Percentiles rank a stretch among this genome's conserved stretches.
phyloP scores from a whole-genome alignment of 2,888 invertebrate genomes.

The Choreutis nemorana region DNA sequence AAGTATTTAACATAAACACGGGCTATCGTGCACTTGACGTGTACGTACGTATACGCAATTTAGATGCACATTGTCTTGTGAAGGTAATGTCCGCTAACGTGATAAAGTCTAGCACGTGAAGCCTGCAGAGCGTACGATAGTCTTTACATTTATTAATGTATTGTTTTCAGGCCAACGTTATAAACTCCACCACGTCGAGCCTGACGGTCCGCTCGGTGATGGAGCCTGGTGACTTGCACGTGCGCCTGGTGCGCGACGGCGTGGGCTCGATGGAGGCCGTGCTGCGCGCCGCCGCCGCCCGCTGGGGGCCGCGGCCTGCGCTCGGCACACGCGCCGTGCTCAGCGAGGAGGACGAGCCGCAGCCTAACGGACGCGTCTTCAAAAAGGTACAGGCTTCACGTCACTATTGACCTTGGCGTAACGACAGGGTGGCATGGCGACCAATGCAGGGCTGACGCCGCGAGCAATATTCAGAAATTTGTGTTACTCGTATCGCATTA shows the following conservation, averaged over 20 bases:
- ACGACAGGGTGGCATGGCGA: no score
- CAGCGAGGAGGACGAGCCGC: constrained; percentile 92
- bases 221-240: constrained; percentile 74
- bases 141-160: constrained; percentile 2
- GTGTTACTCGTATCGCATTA: no score
- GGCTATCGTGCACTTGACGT: no score
- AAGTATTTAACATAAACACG: no score
- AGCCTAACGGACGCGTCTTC: constrained; percentile 93
- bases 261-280: constrained; percentile 86
- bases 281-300: constrained; percentile 78
- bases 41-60: no score
- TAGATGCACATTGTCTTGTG: no score
- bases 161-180: constrained; percentile 71
- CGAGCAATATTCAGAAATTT: no score
- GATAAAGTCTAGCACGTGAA: no score
- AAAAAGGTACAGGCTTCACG: constrained; percentile 75
- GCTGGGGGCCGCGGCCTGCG: constrained; percentile 77
- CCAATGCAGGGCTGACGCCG: no score
- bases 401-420: no score
- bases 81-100: no score
- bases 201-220: constrained; percentile 79
- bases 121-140: no score
- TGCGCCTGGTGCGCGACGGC: constrained; percentile 76
- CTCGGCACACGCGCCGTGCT: constrained; percentile 91
- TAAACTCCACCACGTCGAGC: constrained; percentile 70